Evolutionary conservation across 92 coral and sea anemone species (phyloP).

Genomic region (Zoanthus sociatus): DNA sequence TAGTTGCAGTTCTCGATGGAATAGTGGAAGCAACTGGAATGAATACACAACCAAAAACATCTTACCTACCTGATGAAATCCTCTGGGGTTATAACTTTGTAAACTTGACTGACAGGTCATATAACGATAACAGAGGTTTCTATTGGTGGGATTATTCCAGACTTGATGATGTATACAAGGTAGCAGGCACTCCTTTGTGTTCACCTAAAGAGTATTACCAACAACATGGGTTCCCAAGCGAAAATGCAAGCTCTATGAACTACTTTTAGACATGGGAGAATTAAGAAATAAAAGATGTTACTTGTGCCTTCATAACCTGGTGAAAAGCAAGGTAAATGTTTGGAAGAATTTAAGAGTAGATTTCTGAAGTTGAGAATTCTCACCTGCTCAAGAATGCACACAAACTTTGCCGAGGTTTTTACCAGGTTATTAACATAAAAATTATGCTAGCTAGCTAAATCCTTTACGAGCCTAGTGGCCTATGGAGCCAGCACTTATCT

Average conservation of each 20-base stretch:
- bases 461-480: too few relatives aligned
- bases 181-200: slow-evolving; percentile 59
- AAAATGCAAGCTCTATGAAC: background rate
- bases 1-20: slow-evolving; percentile 88
- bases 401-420: too few relatives aligned
- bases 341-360: too few relatives aligned
- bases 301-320: too few relatives aligned
- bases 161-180: slow-evolving; percentile 70
- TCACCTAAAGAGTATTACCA: slow-evolving; percentile 72
- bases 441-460: too few relatives aligned
- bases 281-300: too few relatives aligned
- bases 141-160: slow-evolving; percentile 70
- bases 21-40: slow-evolving; percentile 95
- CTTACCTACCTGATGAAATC: slow-evolving; percentile 88
- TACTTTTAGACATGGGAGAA: background rate
- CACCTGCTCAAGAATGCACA: too few relatives aligned
- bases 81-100: slow-evolving; percentile 92
- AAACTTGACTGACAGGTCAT: slow-evolving; percentile 58
- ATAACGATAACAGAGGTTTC: slow-evolving; percentile 52
- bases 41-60: slow-evolving; percentile 90
- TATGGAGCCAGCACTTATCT: too few relatives aligned
- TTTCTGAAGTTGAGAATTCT: too few relatives aligned
- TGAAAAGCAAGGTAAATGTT: too few relatives aligned
- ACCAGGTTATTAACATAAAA: too few relatives aligned
- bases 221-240: background rate